Evolutionary conservation across 2,797 vertebrate species (phyloP).

Genomic region (Acanthurus lineatus): DNA sequence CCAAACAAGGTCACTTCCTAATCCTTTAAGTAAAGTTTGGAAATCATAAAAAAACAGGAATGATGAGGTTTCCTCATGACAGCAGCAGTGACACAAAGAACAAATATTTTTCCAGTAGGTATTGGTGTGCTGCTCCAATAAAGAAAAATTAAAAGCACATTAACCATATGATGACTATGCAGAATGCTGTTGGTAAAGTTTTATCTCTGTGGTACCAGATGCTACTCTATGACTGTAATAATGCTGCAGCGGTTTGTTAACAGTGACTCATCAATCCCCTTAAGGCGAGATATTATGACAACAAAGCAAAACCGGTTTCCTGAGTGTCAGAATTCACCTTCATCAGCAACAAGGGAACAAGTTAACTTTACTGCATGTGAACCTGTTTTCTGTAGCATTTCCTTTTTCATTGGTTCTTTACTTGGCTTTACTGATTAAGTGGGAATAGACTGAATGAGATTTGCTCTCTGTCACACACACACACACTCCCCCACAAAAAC

Average conservation of each 20-base stretch:
- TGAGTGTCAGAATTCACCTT: slow-evolving; percentile 42
- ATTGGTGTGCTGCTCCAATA: slow-evolving; percentile 17
- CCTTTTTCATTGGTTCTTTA: slow-evolving; percentile 20
- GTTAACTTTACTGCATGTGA: background rate
- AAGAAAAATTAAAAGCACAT: slow-evolving; percentile 38
- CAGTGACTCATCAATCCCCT: slow-evolving; percentile 63
- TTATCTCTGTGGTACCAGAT: slow-evolving; percentile 52
- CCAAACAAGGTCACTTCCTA: background rate
- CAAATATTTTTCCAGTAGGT: slow-evolving; percentile 22
- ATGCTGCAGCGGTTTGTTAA: slow-evolving; percentile 35
- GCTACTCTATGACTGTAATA: slow-evolving; percentile 48
- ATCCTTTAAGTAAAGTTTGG: slow-evolving; percentile 7
- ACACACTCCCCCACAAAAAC: background rate
- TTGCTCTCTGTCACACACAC: background rate
- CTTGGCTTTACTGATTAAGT: slow-evolving; percentile 11
- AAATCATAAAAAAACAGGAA: slow-evolving; percentile 6
- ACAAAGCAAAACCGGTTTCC: slow-evolving; percentile 68
- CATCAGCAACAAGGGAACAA: slow-evolving; percentile 57
- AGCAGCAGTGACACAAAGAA: background rate
- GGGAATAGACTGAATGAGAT: background rate
- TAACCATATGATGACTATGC: slow-evolving; percentile 55
- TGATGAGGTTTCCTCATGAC: slow-evolving; percentile 1
- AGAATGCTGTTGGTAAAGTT: slow-evolving; percentile 45
- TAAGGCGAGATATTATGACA: slow-evolving; percentile 68
- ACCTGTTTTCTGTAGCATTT: slow-evolving; percentile 23